These are phyloP conservation scores for Bucco capensis DNA, from an alignment of 2,113 vertebrate species.

Conservation along the genomic window DNA sequence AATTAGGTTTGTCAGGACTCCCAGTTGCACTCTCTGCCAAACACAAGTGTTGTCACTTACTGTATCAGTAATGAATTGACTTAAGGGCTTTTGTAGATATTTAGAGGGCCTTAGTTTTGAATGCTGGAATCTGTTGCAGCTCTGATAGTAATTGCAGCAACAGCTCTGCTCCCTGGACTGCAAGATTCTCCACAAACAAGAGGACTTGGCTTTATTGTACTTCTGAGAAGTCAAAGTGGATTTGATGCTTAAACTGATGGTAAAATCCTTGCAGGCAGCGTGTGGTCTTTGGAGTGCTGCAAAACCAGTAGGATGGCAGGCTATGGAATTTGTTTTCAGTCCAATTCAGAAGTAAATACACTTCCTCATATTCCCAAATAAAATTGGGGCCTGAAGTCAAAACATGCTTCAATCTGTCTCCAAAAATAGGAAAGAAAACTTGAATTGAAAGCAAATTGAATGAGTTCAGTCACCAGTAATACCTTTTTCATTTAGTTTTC, in stretches of 20 bases:
- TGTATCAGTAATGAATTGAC: conserved; percentile 69
- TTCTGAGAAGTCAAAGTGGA: neutral
- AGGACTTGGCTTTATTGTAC: neutral
- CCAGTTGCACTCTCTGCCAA: conserved; percentile 63
- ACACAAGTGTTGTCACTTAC: conserved; percentile 67
- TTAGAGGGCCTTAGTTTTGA: conserved; percentile 29
- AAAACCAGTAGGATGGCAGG: neutral
- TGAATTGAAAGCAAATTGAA: neutral
- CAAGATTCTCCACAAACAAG: neutral
- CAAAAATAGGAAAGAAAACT: neutral
- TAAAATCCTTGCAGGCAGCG: neutral
- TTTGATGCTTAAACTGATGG: neutral
- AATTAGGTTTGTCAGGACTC: conserved; percentile 72
- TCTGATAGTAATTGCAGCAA: neutral
- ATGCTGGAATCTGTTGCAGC: neutral
- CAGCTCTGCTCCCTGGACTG: neutral
- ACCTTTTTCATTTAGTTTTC: neutral
- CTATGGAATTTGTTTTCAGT: neutral
- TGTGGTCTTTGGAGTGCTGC: neutral
- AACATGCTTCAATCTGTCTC: neutral
- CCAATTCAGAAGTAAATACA: neutral
- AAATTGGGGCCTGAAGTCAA: neutral
- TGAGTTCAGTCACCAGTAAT: neutral
- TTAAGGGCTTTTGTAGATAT: conserved; percentile 62
- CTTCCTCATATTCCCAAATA: neutral